Conservation (phyloP, 2,113 vertebrate species). For the Caranx ignobilis region DNA sequence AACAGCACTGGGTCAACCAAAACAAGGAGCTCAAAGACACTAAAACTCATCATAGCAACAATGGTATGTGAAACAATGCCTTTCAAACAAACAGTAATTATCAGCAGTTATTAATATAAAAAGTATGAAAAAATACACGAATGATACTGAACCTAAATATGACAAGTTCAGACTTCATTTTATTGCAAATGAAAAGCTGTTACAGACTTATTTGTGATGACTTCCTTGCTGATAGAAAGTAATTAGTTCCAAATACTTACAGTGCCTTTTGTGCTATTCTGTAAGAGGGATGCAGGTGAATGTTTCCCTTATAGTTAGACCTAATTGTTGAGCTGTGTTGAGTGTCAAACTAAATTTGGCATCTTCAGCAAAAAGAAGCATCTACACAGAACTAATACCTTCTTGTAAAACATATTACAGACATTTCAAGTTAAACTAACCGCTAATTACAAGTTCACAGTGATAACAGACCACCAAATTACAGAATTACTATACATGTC, state of each 20-base stretch:
- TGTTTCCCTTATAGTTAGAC: conserved; percentile 17
- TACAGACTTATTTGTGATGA: conserved; percentile 12
- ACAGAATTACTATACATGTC: conserved; percentile 41
- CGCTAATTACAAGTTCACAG: conserved; percentile 28
- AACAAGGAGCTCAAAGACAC: neutral
- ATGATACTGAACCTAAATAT: neutral
- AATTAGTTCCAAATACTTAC: neutral
- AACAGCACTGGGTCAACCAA: neutral
- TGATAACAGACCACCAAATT: conserved; percentile 41
- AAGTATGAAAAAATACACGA: neutral
- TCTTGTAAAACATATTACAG: conserved; percentile 22
- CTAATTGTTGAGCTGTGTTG: neutral
- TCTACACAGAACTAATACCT: neutral
- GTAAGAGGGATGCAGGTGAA: neutral
- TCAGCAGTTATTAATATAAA: neutral
- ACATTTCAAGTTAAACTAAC: conserved; percentile 16
- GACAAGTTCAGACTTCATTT: conserved; percentile 1
- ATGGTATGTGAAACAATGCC: neutral
- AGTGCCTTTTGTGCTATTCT: neutral
- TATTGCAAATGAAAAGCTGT: conserved; percentile 28
- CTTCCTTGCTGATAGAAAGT: neutral
- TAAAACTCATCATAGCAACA: neutral
- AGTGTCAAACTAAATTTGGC: conserved; percentile 10
- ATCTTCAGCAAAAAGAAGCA: conserved; percentile 10
- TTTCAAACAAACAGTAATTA: neutral